A percentile compares a stretch with the other conserved stretches of the same genome.
These are phyloP conservation scores for Tachina fera DNA, from an alignment of 2,888 invertebrate species.

Conservation along the genomic window DNA sequence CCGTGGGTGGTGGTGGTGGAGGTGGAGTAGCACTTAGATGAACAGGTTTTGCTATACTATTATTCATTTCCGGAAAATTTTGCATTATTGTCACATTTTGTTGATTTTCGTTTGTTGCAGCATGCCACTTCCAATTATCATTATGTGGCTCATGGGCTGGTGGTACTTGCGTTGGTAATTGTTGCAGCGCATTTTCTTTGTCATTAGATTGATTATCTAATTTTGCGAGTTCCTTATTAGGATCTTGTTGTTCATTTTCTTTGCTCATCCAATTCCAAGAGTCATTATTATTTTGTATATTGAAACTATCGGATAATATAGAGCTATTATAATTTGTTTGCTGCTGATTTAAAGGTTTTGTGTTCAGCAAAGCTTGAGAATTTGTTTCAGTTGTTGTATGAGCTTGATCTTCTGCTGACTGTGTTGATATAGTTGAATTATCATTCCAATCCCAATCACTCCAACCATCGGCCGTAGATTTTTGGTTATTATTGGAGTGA, in stretches of 20 bases:
- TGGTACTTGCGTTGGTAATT: background rate
- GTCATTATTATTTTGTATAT: slow-evolving; percentile 76
- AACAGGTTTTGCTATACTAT: slow-evolving; percentile 3
- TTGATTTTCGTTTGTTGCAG: slow-evolving; percentile 49
- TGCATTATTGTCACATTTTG: slow-evolving; percentile 34
- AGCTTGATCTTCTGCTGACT: slow-evolving; percentile 54
- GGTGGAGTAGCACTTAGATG: slow-evolving; percentile 31
- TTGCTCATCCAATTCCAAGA: slow-evolving; percentile 86
- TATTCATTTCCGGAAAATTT: slow-evolving; percentile 38
- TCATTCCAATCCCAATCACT: slow-evolving; percentile 81
- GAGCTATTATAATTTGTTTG: slow-evolving; percentile 73
- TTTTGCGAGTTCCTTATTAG: background rate
- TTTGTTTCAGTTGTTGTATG: slow-evolving; percentile 56
- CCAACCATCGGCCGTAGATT: slow-evolving; percentile 77
- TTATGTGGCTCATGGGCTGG: slow-evolving; percentile 18
- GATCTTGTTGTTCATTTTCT: slow-evolving; percentile 81
- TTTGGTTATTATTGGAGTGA: slow-evolving; percentile 71
- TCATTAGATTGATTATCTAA: slow-evolving; percentile 79
- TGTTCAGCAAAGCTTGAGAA: slow-evolving; percentile 18
- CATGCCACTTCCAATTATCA: slow-evolving; percentile 56
- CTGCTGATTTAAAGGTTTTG: background rate
- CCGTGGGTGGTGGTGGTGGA: slow-evolving; percentile 66
- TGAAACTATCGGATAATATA: slow-evolving; percentile 86
- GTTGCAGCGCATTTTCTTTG: slow-evolving; percentile 76
- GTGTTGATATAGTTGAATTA: slow-evolving; percentile 70